These are phyloP conservation scores for Megaceryle alcyon DNA, from an alignment of 2,797 vertebrate species.

Conservation along the genomic window DNA sequence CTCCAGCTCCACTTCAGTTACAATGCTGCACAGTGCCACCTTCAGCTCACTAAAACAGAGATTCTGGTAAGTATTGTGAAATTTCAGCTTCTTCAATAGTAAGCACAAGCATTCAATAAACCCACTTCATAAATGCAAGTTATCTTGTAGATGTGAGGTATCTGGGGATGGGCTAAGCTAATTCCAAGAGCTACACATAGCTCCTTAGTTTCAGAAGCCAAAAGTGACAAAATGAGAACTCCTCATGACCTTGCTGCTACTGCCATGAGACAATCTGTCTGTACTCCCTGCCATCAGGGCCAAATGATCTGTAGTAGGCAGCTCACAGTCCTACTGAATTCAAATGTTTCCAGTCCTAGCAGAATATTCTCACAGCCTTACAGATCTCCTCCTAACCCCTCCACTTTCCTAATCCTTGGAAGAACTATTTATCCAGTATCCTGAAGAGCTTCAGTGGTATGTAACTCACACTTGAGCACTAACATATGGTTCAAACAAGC, in stretches of 20 bases:
- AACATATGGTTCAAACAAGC: constrained; percentile 48
- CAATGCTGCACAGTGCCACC: background rate
- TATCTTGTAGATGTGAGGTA: fast-evolving
- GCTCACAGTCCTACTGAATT: background rate
- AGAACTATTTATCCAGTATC: background rate
- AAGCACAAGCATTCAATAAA: background rate
- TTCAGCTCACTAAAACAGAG: background rate
- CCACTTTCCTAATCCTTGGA: background rate
- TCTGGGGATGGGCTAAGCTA: background rate
- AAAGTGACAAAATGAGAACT: background rate
- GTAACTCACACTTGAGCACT: constrained; percentile 16
- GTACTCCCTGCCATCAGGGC: background rate
- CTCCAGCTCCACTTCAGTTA: background rate
- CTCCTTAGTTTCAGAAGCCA: background rate
- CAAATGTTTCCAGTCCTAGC: background rate
- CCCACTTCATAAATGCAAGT: background rate
- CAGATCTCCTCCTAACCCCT: constrained; percentile 17
- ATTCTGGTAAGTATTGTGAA: background rate
- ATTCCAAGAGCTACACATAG: background rate
- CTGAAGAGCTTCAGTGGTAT: background rate
- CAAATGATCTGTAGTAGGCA: background rate
- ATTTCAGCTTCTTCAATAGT: background rate
- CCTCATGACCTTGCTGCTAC: background rate
- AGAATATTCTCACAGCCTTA: constrained; percentile 15
- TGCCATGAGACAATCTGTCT: background rate